Conservation (phyloP, 1,140 invertebrate genomes). For the Ptiloglossa arizonensis region DNA sequence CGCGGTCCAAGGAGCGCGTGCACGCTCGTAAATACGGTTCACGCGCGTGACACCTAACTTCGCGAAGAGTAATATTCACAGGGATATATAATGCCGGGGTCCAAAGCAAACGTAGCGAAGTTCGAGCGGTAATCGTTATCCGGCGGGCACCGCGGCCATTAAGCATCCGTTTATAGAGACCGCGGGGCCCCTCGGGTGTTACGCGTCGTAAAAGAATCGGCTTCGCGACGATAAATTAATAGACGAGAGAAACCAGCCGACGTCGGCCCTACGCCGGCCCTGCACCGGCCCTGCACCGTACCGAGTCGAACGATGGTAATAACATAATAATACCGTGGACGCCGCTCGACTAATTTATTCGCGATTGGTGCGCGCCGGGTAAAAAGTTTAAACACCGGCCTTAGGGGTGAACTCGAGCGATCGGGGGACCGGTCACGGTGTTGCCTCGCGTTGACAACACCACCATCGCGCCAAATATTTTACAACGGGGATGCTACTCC, state of each 20-base stretch:
- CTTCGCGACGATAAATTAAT: constrained; percentile 47
- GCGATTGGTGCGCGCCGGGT: constrained; percentile 10
- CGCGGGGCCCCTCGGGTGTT: constrained; percentile 7
- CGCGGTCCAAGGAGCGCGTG: neutral
- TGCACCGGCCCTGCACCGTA: neutral
- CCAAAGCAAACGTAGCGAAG: constrained; percentile 2
- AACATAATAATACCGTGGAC: constrained; percentile 50
- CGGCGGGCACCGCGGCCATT: constrained; percentile 15
- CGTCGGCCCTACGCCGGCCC: too few relatives aligned
- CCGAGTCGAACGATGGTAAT: constrained; percentile 34
- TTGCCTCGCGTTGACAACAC: neutral
- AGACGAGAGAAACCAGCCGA: constrained; percentile 7
- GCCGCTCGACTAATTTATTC: constrained; percentile 51
- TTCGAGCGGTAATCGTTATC: constrained; percentile 22
- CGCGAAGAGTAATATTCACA: constrained; percentile 10
- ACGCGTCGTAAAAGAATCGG: constrained; percentile 30
- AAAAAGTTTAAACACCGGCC: constrained; percentile 32
- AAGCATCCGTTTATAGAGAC: constrained; percentile 40
- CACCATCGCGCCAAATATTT: too few relatives aligned
- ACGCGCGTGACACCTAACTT: constrained; percentile 8
- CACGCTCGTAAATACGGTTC: constrained; percentile 24
- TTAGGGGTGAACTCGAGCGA: neutral
- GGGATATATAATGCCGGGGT: constrained; percentile 8
- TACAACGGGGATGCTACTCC: too few relatives aligned
- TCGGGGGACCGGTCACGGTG: neutral